phyloP scores from a whole-genome alignment of 2,888 invertebrate species.

The Patella ulyssiponensis region DNA sequence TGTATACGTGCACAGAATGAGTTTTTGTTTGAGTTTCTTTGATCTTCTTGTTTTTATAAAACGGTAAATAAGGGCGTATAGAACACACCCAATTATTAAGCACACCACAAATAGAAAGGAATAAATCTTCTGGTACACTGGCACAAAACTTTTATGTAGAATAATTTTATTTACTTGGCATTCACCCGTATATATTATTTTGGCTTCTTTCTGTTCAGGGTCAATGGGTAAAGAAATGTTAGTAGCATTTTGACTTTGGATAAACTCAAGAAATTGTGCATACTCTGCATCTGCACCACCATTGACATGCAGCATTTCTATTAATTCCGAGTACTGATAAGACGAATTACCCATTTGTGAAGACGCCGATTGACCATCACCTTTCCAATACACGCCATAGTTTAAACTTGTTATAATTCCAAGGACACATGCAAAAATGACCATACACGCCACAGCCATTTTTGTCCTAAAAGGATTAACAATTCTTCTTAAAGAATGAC shows the following conservation, averaged over 20 bases:
- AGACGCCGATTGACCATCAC: neutral
- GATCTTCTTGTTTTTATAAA: conserved; percentile 52
- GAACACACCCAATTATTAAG: conserved; percentile 66
- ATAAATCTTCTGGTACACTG: conserved; percentile 65
- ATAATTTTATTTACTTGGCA: conserved; percentile 52
- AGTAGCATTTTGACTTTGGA: neutral
- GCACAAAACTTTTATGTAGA: conserved; percentile 46
- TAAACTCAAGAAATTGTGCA: neutral
- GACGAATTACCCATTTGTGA: neutral
- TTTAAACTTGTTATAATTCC: conserved; percentile 53
- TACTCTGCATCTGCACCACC: neutral
- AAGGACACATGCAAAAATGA: conserved; percentile 44
- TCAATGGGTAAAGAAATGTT: neutral
- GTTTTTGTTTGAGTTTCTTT: conserved; percentile 39
- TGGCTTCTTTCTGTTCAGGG: neutral
- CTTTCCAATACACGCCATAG: conserved; percentile 47
- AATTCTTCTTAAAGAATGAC: conserved; percentile 54
- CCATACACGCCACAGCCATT: conserved; percentile 46
- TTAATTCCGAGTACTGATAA: neutral
- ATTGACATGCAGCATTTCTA: neutral
- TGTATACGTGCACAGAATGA: conserved; percentile 40
- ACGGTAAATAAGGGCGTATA: conserved; percentile 68
- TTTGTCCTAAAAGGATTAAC: conserved; percentile 50
- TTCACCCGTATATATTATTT: conserved; percentile 46
- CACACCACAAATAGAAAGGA: conserved; percentile 65